Evolutionary conservation across 2,113 vertebrate species (phyloP), one percentile per base, ranked within the genome.

Genomic region (Accipiter virgatus): DNA sequence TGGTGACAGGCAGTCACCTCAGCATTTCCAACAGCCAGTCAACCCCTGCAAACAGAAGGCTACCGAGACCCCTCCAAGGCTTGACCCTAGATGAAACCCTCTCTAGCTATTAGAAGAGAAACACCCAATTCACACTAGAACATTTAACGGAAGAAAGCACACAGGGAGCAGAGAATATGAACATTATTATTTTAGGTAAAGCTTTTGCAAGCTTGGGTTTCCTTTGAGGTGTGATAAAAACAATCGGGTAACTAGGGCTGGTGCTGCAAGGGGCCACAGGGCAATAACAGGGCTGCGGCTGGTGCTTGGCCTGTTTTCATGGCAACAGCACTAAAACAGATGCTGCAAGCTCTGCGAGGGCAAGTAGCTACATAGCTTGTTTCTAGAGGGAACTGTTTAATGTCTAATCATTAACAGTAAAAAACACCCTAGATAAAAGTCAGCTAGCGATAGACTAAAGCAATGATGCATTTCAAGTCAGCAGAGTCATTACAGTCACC

Each of bases 61-160:
- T 8, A 48, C 40, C 2, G 2, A 52, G 67, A 25, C 11, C 36
- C 16, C 82, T 25, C n/a, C 31, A 2, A 32, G 53, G 12, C 53
- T 36, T 4, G 14, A 29, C 31, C 42, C 18, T 3, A 1, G 7
- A 26, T 3, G 17, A 48, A 45, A 11, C 45, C 50, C 40, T n/a
- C 34, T 3, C 10, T 3, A 29, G 40, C 55, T 19, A 0, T 6
- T 1, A 9, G 18, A 36, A 16, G 14, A 71, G 16, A n/a, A 65
- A 36, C 10, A 19, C 6, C 19, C 12, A 4, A 8, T 1, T 1
- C 27, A 3, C 0, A 0, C 34, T 5, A 6, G 23, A 12, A 42
- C 32, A 9, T 17, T 16, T 14, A 27, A 48, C 1, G 8, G 36
- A 23, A 70, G n/a, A 55, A 52, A 86, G 40, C 56, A 65, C 36